Conservation (phyloP, 2,113 vertebrate genomes). For the Alligator sinensis region DNA sequence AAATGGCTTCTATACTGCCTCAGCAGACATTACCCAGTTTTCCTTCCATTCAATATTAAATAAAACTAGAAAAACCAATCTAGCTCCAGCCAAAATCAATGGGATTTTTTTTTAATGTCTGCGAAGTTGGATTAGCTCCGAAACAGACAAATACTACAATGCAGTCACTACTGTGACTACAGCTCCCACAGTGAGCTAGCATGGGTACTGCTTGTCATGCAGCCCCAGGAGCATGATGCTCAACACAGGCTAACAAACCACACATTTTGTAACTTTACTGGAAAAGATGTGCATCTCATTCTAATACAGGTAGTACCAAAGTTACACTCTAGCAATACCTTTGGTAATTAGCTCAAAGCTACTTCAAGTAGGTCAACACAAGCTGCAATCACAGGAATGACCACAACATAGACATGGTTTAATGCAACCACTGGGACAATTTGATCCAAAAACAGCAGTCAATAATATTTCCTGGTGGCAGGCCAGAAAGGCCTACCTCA, state of each 20-base stretch:
- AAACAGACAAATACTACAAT: rapidly evolving
- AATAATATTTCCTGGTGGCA: too few relatives aligned
- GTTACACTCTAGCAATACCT: too few relatives aligned
- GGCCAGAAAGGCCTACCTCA: too few relatives aligned
- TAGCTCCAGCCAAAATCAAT: background rate
- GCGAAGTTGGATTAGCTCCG: background rate
- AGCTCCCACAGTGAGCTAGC: too few relatives aligned
- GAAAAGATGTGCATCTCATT: rapidly evolving
- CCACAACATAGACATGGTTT: too few relatives aligned
- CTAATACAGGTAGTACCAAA: background rate
- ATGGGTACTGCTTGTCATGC: too few relatives aligned
- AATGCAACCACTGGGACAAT: too few relatives aligned
- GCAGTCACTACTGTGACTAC: too few relatives aligned
- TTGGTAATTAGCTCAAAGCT: background rate
- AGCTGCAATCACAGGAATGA: too few relatives aligned
- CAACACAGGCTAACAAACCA: background rate
- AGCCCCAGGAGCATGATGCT: too few relatives aligned
- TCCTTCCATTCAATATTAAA: background rate
- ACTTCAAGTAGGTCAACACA: background rate
- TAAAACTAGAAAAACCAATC: background rate
- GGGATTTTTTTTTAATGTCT: background rate
- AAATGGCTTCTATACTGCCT: background rate
- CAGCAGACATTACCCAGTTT: background rate
- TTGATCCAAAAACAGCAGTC: too few relatives aligned
- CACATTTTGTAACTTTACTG: background rate